Evolutionary conservation across 1,140 invertebrate species (phyloP), one percentile per base, ranked within the genome.

Genomic region (Heliothis subflexa): DNA sequence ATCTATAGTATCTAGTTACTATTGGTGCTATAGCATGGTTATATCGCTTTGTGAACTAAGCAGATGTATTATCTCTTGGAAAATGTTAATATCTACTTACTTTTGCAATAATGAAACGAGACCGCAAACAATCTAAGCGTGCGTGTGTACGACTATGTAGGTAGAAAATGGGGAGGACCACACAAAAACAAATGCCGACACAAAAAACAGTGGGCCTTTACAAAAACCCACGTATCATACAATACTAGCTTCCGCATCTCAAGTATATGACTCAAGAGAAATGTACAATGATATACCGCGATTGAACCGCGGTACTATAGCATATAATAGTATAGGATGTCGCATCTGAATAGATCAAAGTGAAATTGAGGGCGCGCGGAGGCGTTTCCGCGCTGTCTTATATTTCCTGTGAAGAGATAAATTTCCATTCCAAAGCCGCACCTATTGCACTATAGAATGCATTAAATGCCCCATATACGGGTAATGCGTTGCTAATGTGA

Each of bases 311-410:
- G 52, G 57, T 66, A 47, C 16, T 47, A n/a, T 18, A 21, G 13
- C 14, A 40, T 62, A 45, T 3, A 33, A 45, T 45, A 59, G 75
- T 78, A 74, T 74, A 78, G 76, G 52, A 78, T 78, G 77, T 75
- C 80, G 33, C 71, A 76, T 78, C 74, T 64, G 72, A 78, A 81
- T 78, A 81, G 80, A 78, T 81, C 82, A 79, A 81, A 76, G 77
- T 79, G 77, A 83, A 81, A 76, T 81, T 76, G 82, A 79, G 62
- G 79, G 73, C 74, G 52, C 68, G 75, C 45, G 64, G 61, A 72
- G 77, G 71, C 72, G 77, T 76, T 81, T 81, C 80, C 64, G 71
- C 54, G 66, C 47, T 61, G 57, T 71, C 62, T 81, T 74, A 81
- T 78, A 75, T 81, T 81, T 81, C 80, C 70, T 66, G 28, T 40